Evolutionary conservation across 2,113 vertebrate species (phyloP), one percentile per base, ranked within the genome.

Genomic region (Mystacornis crossleyi): DNA sequence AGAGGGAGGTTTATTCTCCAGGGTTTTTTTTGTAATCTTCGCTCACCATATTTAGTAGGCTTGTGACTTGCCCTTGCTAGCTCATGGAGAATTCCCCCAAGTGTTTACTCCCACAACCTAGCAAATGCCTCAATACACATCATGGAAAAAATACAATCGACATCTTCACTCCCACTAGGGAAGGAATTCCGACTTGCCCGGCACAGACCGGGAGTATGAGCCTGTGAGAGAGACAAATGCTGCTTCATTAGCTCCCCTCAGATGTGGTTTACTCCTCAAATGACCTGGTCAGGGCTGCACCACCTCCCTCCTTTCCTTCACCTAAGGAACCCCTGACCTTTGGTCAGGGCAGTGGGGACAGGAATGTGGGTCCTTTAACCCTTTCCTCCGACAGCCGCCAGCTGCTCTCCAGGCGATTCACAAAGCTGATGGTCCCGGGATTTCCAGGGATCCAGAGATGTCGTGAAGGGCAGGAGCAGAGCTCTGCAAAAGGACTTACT

Each of bases 51-150:
- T 94, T 96, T 97, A 96, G 98, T 79, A 96, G 95, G 95, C 82
- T 96, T 91, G 61, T 90, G 93, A 92, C 94, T 95, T 97, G 94
- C 92, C 97, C 96, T 97, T 81, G 94, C 93, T 96, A 91, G 86
- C 92, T 96, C 81, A 94, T 62, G 97, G 96, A 97, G 97, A 98
- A 98, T 97, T 97, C 89, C 96, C 95, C 96, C 84, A 95, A 92
- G 97, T 95, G 94, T 84, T 97, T 93, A 96, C 97, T 97, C 97
- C 97, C 97, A 95, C 97, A 93, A 73, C 86, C 75, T 23, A 87
- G 91, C 96, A 97, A 98, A 98, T 97, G 98, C 96, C 97, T 97
- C 97, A 96, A 97, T 89, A 96, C 97, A 98, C 98, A 95, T 96
- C 96, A 95, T 53, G 97, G 97, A 98, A 97, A 97, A 97, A 97